phyloP scores from a whole-genome alignment of 2,888 invertebrate species.

The Ceriagrion tenellum region DNA sequence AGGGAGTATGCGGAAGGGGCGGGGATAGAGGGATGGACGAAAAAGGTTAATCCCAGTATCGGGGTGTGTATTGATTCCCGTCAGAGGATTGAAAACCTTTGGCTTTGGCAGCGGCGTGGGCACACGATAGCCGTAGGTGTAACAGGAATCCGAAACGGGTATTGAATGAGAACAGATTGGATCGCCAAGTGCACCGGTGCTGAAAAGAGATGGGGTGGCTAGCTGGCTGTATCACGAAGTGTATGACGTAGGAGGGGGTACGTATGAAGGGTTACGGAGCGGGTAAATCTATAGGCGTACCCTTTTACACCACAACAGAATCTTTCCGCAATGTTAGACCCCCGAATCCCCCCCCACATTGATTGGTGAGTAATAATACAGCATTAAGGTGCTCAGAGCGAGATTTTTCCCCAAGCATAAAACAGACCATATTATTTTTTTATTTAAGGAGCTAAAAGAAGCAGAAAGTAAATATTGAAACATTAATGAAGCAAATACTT shows the following conservation, averaged over 20 bases:
- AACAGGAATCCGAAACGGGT: neutral
- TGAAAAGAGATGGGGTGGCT: neutral
- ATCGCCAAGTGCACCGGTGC: neutral
- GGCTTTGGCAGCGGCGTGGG: neutral
- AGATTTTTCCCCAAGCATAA: too few species aligned
- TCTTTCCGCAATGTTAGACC: neutral
- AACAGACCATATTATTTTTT: too few species aligned
- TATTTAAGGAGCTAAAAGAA: too few species aligned
- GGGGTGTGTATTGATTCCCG: conserved; percentile 10
- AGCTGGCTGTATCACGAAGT: neutral
- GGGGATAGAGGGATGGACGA: neutral
- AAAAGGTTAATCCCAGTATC: neutral
- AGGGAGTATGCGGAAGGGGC: too few species aligned
- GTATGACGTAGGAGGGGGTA: neutral
- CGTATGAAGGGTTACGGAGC: neutral
- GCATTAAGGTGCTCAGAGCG: too few species aligned
- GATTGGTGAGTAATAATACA: neutral
- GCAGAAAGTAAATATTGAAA: too few species aligned
- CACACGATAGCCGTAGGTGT: neutral
- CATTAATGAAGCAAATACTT: too few species aligned
- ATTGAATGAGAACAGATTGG: neutral
- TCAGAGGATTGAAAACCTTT: neutral
- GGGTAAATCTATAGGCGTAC: neutral
- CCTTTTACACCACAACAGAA: neutral
- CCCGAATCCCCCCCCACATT: neutral